Evolutionary conservation across 1,140 invertebrate genomes (phyloP).

Genomic region (Chlorops oryzae): DNA sequence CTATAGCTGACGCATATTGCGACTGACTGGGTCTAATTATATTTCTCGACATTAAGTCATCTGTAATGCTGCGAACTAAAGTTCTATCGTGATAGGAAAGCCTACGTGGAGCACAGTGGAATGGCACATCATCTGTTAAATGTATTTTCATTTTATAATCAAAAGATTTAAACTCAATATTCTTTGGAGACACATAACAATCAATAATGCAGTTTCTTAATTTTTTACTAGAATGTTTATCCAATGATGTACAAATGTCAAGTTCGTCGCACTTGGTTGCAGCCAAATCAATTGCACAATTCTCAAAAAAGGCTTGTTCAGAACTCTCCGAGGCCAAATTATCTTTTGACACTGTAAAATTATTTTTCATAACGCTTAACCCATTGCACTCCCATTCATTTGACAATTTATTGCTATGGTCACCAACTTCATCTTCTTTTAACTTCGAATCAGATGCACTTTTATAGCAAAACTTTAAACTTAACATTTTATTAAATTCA

Average conservation of each 20-base stretch:
- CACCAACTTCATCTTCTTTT: neutral
- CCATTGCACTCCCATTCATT: neutral
- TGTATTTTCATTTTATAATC: constrained; percentile 11
- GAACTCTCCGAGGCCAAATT: neutral
- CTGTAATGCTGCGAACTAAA: constrained; percentile 21
- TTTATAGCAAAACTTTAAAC: neutral
- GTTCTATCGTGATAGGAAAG: neutral
- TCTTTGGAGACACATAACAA: neutral
- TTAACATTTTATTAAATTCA: neutral
- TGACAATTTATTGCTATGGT: neutral
- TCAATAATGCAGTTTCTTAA: neutral
- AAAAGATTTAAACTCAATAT: neutral
- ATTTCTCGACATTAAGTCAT: neutral
- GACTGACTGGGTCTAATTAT: constrained; percentile 9
- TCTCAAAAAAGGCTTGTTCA: neutral
- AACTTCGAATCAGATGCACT: neutral
- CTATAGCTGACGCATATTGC: constrained; percentile 6
- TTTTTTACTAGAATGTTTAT: no score
- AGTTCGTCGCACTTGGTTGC: neutral
- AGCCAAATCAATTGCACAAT: neutral
- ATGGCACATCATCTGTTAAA: constrained; percentile 3
- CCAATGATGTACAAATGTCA: neutral
- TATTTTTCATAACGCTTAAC: neutral
- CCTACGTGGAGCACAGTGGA: neutral
- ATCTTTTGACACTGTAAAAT: neutral